Base-by-base conservation (phyloP, 1,140 invertebrate species). In the Bradynema listronoti region DNA sequence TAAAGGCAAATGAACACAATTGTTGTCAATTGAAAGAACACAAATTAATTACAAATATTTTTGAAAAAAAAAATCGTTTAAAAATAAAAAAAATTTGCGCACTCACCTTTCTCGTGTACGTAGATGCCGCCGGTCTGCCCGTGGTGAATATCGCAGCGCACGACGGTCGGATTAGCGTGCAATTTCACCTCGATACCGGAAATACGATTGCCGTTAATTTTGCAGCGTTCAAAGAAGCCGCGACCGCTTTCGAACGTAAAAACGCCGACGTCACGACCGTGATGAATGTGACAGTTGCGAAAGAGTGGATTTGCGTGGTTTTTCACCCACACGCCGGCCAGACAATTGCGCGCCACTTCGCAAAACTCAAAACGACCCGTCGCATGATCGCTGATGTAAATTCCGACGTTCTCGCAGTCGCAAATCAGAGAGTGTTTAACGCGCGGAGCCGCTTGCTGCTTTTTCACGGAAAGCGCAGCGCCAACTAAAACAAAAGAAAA, bases 281-380 rank as follows among this genome's bases (percentile, higher is more conserved):
- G 90, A 79, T 97, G 92, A 77, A 98, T 97, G 77, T 96, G 91
- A 82, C 96, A 97, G 90, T 91, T 84, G 49, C 92, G 84, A 90
- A 97, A 96, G 56, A 96, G 92, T 0, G 93, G 93, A 81, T 94
- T 95, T 19, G 93, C 92, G 79, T 91, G 91, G 81, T 98, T 96
- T 80, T 98, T 98, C 14, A 98, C 93, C 93, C 93, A 98, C 62
- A 98, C 90, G 33, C 93, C 93, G 16, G 93, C 92, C 41, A 98
- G 82, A 0, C 91, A 91, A 81, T 97, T 98, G 16, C 92, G 84
- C 59, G 72, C 71, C 57, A 77, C 69, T 51, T 79, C 75, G 47
- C 75, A 76, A 22, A 73, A 70, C 47, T 77, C 69, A 46, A 64
- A 78, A 25, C 49, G 55, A 24, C 77, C 75, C 51, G 55, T 87